A percentile compares a stretch with the other conserved stretches of the same genome.
Conservation (phyloP, 23 tunicate species). For the Clavelina lepadiformis region DNA sequence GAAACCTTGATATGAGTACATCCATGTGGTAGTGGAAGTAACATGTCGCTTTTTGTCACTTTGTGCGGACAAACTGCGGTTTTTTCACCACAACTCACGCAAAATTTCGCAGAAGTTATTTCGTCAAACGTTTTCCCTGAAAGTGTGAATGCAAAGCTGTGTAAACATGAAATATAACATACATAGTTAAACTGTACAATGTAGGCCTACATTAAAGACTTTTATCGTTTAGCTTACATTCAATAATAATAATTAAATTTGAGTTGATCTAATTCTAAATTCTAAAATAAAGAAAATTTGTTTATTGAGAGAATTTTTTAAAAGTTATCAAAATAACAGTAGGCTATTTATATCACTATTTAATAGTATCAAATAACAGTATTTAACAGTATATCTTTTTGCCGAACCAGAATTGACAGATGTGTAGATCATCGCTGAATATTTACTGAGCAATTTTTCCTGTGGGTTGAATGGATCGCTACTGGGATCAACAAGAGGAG, state of each 20-base stretch:
- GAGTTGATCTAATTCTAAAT: no score
- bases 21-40: conserved; percentile 45
- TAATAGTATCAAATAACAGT: background rate
- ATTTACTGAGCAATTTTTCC: conserved; percentile 78
- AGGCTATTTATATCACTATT: no score
- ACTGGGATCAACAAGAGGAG: conserved; percentile 77
- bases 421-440: conserved; percentile 85
- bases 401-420: conserved; percentile 60
- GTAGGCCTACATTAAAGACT: no score
- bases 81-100: conserved; percentile 84
- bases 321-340: no score
- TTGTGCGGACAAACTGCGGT: conserved; percentile 93
- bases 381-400: background rate
- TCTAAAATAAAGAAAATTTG: no score
- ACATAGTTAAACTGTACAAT: no score
- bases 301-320: no score
- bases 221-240: no score
- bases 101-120: conserved; percentile 54
- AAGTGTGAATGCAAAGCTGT: no score
- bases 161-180: no score
- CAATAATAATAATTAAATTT: no score
- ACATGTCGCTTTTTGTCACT: conserved; percentile 62
- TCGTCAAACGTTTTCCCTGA: conserved; percentile 91
- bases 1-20: conserved; percentile 83
- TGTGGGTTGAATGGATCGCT: conserved; percentile 87